Conservation (phyloP, 2,797 vertebrate genomes). For the Acipenser ruthenus region DNA sequence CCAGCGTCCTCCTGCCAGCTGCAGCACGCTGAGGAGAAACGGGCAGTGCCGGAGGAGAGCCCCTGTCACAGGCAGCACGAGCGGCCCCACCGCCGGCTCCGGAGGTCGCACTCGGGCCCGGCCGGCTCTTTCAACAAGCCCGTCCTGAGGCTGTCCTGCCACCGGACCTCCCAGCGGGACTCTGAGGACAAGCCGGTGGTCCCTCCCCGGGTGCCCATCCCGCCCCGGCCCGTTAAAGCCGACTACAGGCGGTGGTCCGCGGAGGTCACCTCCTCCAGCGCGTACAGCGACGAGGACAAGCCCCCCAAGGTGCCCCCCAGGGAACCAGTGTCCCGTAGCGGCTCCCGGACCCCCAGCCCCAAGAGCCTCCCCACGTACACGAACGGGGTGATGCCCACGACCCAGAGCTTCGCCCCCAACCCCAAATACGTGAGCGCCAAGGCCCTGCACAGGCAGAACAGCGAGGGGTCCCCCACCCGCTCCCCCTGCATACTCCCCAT, state of each 20-base stretch:
- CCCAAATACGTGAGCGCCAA: slow-evolving; percentile 89
- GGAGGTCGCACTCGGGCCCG: slow-evolving; percentile 84
- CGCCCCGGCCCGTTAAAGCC: slow-evolving; percentile 70
- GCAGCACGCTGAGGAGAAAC: slow-evolving; percentile 34
- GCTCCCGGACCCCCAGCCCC: slow-evolving; percentile 83
- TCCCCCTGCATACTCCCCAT: slow-evolving; percentile 84
- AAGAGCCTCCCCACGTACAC: slow-evolving; percentile 86
- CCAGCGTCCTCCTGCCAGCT: slow-evolving; percentile 27
- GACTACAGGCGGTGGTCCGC: slow-evolving; percentile 90
- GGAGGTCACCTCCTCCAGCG: slow-evolving; percentile 75
- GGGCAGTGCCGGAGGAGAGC: slow-evolving; percentile 34
- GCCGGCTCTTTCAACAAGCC: slow-evolving; percentile 88
- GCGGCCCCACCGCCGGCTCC: slow-evolving; percentile 60
- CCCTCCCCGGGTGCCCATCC: slow-evolving; percentile 87
- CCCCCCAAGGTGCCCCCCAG: slow-evolving; percentile 89
- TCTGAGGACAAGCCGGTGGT: slow-evolving; percentile 76
- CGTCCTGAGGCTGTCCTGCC: slow-evolving; percentile 52
- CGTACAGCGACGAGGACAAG: slow-evolving; percentile 82
- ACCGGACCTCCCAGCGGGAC: slow-evolving; percentile 53
- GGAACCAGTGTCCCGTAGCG: slow-evolving; percentile 71
- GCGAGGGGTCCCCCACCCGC: slow-evolving; percentile 71
- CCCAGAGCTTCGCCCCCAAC: slow-evolving; percentile 94
- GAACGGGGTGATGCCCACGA: slow-evolving; percentile 93
- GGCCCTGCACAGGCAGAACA: slow-evolving; percentile 82
- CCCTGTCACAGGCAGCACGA: slow-evolving; percentile 42